A percentile compares a stretch with the other conserved stretches of the same genome.
These are phyloP conservation scores for Mustela nigripes DNA, from an alignment of 2,113 vertebrate genomes.

Conservation along the genomic window DNA sequence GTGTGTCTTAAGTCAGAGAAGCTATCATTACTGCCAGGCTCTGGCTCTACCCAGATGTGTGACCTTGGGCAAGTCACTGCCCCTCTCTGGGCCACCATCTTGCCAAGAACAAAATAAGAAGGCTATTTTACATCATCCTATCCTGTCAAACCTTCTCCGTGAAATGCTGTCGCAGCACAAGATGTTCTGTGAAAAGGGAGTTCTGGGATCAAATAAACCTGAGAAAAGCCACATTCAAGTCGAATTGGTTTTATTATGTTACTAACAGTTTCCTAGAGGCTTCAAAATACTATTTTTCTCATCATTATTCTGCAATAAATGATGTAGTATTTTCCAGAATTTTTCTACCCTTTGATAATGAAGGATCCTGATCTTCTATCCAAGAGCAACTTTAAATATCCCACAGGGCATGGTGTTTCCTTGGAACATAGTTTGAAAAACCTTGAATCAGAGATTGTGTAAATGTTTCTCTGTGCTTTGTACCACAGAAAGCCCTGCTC, in stretches of 20 bases:
- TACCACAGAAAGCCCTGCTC: background rate
- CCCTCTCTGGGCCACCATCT: background rate
- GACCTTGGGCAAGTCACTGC: constrained; percentile 39
- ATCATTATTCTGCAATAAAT: background rate
- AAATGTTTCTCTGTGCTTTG: background rate
- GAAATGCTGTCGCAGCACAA: background rate
- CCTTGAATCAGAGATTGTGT: background rate
- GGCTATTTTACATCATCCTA: background rate
- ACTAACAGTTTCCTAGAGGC: background rate
- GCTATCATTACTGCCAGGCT: background rate
- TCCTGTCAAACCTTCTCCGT: background rate
- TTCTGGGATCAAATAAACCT: background rate
- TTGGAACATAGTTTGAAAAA: constrained; percentile 35
- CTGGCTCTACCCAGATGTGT: background rate
- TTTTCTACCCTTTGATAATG: background rate
- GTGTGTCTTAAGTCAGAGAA: background rate
- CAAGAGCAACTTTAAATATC: background rate
- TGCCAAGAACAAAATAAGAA: background rate
- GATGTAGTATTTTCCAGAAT: background rate
- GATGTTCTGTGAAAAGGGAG: background rate
- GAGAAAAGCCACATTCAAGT: background rate
- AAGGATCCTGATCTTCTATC: background rate
- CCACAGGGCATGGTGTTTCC: background rate
- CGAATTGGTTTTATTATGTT: background rate
- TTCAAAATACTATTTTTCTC: background rate